Base-by-base conservation (phyloP, 1,140 invertebrate genomes). In the Ceratina calcarata region DNA sequence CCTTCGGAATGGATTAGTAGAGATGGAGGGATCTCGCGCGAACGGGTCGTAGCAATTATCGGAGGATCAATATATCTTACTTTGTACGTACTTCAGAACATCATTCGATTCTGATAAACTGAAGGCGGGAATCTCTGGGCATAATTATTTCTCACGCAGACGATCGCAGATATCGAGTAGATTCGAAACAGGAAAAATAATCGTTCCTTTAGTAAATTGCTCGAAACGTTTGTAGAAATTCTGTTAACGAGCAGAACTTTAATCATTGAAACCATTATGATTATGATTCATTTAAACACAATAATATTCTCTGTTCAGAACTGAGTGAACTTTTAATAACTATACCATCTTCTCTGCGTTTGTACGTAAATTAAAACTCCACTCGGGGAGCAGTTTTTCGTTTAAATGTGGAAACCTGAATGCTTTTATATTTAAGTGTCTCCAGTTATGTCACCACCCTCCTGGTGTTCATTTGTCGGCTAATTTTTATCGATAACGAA, bases 41-140 rank as follows among this genome's bases (percentile, higher is more conserved):
- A 75, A 45, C 27, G 16, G 58, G 64, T 12, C 18, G 61, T 8
- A 66, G 73, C 57, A 66, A 66, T 75, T 65, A 75, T 58, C 73
- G 51, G 12, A 4, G 53, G 51, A 66, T 75, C 73, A n/a, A 75
- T 75, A 75, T 24, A 75, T 75, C 51, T 75, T 45, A 75, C 27
- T 75, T 75, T 66, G 1, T 60, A 8, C 60, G 12, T 7, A 32
- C 20, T 1, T n/a, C 32, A 18, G 37, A 45, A 45, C 37, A 10
- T 45, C 10, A 22, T 24, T 13, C 49, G 22, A 2, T n/a, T n/a
- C 24, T 3, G 24, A n/a, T 2, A n/a, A 18, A 18, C 62, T 6
- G 24, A 45, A 3, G n/a, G 27, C 20, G 49, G 51, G 18, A 75
- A 75, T 66, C 62, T 66, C 8, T 13, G 6, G 18, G 6, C 8